Evolutionary conservation across 1,140 invertebrate species (phyloP), one percentile per base, ranked within the genome.

Genomic region (Wasmannia auropunctata): DNA sequence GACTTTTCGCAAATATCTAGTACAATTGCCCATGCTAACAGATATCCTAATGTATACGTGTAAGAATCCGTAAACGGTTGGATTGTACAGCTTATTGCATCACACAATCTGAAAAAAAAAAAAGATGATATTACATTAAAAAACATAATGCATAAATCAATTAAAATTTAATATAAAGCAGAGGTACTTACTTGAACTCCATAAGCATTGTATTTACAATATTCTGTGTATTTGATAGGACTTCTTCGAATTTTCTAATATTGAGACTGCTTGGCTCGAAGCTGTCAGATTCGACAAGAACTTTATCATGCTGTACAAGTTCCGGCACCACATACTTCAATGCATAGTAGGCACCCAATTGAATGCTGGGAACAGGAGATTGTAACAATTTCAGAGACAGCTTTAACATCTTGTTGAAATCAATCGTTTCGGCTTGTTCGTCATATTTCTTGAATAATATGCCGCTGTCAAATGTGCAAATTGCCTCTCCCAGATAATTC

Each of bases 21-120:
- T 14, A 98, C 92, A 60, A 97, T 95, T 89, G 96, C 96, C 98
- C 98, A 98, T 4, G 96, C 92, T 0, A 98, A 93, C 46, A 98
- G 94, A 94, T 98, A 98, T 25, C 96, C 96, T 63, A 96, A 91
- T 1, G 96, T 96, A 70, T 96, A 96, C 16, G 95, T 96, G 77
- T 96, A 97, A 6, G 96, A 95, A 86, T 97, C 96, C 1, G 96
- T 96, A 84, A 95, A 95, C 5, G 96, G 96, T 88, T 96, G 92
- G 65, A 97, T 95, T 22, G 93, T 95, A 84, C 96, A 96, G 85
- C 95, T 96, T 37, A 96, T 94, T 43, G 92, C 91, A 88, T 97
- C 96, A 16, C 97, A 97, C 83, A 96, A 94, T 94, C 95, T 96
- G 5, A 94, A 94, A 77, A 83, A 67, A 89, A 90, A 74, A 84